Base-by-base conservation (phyloP, 1,140 invertebrate species). In the Ostrea edulis region DNA sequence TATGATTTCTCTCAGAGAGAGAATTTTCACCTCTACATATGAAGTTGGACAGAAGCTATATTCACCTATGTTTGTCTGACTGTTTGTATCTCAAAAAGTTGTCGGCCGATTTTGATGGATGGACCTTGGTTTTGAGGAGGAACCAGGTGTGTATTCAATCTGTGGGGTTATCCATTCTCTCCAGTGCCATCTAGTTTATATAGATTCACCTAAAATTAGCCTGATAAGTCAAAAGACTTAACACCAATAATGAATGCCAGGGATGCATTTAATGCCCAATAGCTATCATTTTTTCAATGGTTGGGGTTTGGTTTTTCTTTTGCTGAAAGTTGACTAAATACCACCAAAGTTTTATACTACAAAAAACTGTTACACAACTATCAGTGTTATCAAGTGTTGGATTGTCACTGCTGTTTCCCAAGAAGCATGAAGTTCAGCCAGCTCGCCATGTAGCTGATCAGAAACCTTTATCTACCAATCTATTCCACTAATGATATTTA, bases 401-500 rank as follows among this genome's bases (percentile, higher is more conserved):
- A 25, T 29, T 77, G 68, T 77, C 68, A 77, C 68, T 77, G 68
- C 68, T 14, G 68, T 29, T 77, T 77, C 68, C 68, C 68, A 77
- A 77, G 68, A 25, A 77, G 68, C 68, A 77, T 77, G 25, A 35
- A 77, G 68, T 77, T 77, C 68, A 77, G 25, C 68, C 9, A 35
- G 68, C 68, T 77, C 68, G 35, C 68, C 29, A 35, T 77, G 68
- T 77, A 29, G 68, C 68, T 25, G 68, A 77, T 77, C 68, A 77
- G 68, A 77, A 35, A 12, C 68, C 68, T 77, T 77, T 77, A 77
- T 77, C 68, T 77, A 77, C 68, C 68, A 77, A 77, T 77, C 68
- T 77, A 77, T 77, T 77, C 25, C 68, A 29, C 68, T 77, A 77
- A 77, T 77, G 68, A 77, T 77, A 77, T 77, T 77, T 77, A 77